Evolutionary conservation across 2,888 invertebrate species (phyloP).

Genomic region (Acleris cristana): DNA sequence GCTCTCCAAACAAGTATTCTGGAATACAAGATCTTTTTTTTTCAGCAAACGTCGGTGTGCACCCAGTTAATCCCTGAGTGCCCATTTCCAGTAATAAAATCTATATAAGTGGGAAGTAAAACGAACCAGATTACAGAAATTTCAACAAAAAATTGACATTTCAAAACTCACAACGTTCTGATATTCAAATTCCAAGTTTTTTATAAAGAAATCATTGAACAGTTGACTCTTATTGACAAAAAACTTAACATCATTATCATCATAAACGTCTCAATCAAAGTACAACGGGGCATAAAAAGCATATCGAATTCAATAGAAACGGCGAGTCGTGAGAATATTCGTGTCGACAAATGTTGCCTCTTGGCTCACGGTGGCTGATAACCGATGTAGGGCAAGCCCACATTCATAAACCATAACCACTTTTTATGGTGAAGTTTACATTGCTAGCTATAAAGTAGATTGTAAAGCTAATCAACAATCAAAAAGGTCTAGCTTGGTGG

Average conservation of each 20-base stretch:
- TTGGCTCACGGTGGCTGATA: conserved; percentile 49
- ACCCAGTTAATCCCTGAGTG: too few species aligned
- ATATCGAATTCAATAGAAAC: conserved; percentile 57
- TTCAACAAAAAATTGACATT: too few species aligned
- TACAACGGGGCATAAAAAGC: conserved; percentile 42
- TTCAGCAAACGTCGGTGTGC: too few species aligned
- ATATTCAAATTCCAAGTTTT: too few species aligned
- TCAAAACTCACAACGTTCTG: too few species aligned
- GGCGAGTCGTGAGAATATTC: conserved; percentile 63
- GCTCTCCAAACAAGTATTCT: conserved; percentile 6
- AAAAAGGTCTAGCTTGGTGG: conserved; percentile 5
- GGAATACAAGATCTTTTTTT: neutral
- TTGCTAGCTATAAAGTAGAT: conserved; percentile 19
- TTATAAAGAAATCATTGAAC: neutral
- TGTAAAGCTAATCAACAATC: conserved; percentile 24
- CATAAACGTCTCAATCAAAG: conserved; percentile 34
- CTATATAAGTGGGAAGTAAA: too few species aligned
- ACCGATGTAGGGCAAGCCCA: conserved; percentile 52
- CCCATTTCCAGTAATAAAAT: neutral
- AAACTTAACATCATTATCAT: conserved; percentile 37
- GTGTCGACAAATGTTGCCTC: conserved; percentile 54
- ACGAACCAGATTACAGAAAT: too few species aligned
- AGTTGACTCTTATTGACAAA: conserved; percentile 23
- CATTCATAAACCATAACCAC: conserved; percentile 24
- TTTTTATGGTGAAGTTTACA: conserved; percentile 35